These are phyloP conservation scores for Rotaria socialis DNA, from an alignment of 2,888 invertebrate species.

Conservation along the genomic window DNA sequence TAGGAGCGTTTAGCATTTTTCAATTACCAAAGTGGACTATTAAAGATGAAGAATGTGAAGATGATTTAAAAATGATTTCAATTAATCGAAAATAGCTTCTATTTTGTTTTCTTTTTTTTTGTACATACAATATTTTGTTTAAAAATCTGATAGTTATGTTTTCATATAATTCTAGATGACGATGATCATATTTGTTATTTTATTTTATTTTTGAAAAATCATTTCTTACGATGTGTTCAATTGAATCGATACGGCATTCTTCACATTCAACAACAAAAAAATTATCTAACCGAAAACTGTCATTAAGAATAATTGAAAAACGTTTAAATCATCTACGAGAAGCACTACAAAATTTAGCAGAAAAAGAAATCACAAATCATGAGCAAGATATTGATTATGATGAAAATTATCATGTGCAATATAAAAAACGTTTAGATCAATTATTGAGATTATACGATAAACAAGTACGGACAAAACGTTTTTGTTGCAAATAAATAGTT, in stretches of 20 bases:
- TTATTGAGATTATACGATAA: neutral
- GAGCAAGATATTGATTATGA: neutral
- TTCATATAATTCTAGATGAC: neutral
- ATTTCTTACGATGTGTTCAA: neutral
- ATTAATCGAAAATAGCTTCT: neutral
- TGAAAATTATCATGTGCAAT: neutral
- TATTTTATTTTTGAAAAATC: neutral
- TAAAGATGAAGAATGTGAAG: neutral
- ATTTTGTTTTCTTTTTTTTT: too few relatives aligned
- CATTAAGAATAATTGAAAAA: slow-evolving; percentile 15
- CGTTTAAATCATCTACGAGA: neutral
- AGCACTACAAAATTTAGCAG: neutral
- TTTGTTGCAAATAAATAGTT: too few relatives aligned
- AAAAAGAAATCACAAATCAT: neutral
- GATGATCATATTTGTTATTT: neutral
- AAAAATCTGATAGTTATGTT: neutral
- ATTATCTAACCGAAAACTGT: neutral
- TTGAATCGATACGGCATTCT: neutral
- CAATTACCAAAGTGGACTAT: neutral
- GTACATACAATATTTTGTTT: neutral
- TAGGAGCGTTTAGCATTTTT: neutral
- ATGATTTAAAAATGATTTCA: neutral
- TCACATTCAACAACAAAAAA: neutral
- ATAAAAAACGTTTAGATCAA: slow-evolving; percentile 7
- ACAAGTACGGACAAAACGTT: neutral